Evolutionary conservation across 1,140 invertebrate species (phyloP).

Genomic region (Plectrocnemia conspersa): DNA sequence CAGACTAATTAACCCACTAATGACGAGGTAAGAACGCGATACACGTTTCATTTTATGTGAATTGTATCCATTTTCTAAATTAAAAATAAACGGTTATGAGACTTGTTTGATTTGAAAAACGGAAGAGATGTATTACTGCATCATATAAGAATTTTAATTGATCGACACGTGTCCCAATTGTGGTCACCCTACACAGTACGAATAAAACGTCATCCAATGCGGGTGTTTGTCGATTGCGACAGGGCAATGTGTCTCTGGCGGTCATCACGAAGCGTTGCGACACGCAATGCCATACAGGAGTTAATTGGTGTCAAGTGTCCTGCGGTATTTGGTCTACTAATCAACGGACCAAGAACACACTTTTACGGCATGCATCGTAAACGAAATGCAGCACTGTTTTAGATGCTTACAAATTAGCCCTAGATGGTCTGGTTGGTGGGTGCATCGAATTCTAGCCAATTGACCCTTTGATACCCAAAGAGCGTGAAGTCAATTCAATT

Average conservation of each 20-base stretch:
- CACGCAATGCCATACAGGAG: constrained; percentile 33
- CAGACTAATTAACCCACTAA: too few species aligned
- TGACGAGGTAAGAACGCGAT: too few species aligned
- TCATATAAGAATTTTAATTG: too few species aligned
- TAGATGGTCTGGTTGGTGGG: background rate
- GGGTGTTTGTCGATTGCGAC: constrained; percentile 30
- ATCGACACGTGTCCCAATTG: too few species aligned
- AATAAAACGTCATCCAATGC: too few species aligned
- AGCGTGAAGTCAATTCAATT: too few species aligned
- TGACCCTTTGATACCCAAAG: too few species aligned
- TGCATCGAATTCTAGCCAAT: constrained; percentile 9
- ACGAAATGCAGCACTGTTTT: constrained; percentile 9
- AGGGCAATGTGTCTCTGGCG: constrained; percentile 22
- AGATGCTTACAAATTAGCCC: background rate
- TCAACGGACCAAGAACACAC: constrained; percentile 9
- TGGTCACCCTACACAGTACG: constrained; percentile 4
- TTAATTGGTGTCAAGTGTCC: constrained; percentile 34
- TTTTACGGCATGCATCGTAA: constrained; percentile 11
- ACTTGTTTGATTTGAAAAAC: too few species aligned
- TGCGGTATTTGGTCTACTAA: constrained; percentile 24
- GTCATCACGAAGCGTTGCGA: constrained; percentile 7
- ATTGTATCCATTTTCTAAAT: too few species aligned
- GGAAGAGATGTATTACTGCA: too few species aligned
- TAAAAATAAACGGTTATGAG: too few species aligned
- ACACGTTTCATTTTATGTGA: too few species aligned